A percentile compares a stretch with the other conserved stretches of the same genome.
Conservation (phyloP, 2,797 vertebrate species). For the Helicolenus hilgendorfi region DNA sequence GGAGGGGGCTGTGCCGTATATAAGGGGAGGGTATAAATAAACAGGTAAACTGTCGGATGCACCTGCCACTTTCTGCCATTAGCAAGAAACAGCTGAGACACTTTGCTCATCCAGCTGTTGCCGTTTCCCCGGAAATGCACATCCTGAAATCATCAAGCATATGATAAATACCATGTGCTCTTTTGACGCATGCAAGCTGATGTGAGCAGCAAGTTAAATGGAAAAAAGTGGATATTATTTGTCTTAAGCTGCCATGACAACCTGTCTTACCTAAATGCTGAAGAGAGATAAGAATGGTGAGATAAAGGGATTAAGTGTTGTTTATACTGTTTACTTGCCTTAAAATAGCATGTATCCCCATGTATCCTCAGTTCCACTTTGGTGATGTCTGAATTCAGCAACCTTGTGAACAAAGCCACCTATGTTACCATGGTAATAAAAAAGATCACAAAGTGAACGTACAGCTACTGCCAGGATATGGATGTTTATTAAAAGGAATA, state of each 20-base stretch:
- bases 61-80: slow-evolving; percentile 23
- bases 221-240: background rate
- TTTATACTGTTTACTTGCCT: background rate
- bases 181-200: background rate
- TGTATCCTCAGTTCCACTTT: background rate
- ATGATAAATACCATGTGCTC: background rate
- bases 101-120: slow-evolving; percentile 49
- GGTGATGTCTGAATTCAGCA: background rate
- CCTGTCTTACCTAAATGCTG: background rate
- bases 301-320: background rate
- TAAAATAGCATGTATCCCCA: background rate
- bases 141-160: background rate
- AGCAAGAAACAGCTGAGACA: slow-evolving; percentile 40
- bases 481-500: background rate
- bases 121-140: background rate
- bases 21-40: background rate
- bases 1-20: background rate
- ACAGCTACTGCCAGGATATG: background rate
- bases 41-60: slow-evolving; percentile 29
- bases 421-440: background rate
- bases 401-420: background rate
- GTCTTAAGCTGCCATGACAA: background rate
- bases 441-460: background rate
- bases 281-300: background rate
- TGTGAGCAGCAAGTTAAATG: background rate